Conservation (phyloP, 2,888 invertebrate species). For the Zele albiditarsus region DNA sequence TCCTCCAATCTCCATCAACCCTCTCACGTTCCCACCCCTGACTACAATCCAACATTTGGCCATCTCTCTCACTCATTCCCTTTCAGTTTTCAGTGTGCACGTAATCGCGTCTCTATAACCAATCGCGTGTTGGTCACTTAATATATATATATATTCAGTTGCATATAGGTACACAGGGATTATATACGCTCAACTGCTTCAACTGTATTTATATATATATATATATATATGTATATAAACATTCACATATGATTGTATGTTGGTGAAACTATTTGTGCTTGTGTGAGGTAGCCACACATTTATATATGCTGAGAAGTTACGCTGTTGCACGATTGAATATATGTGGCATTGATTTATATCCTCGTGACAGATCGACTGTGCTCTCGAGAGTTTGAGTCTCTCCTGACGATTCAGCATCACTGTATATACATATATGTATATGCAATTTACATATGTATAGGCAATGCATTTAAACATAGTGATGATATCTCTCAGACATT, state of each 20-base stretch:
- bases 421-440: conserved; percentile 18
- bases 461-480: neutral
- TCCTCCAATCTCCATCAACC: conserved; percentile 1
- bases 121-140: conserved; percentile 29
- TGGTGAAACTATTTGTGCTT: conserved; percentile 39
- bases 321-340: conserved; percentile 50
- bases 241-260: conserved; percentile 41
- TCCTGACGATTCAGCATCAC: conserved; percentile 37
- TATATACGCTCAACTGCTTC: too few species aligned
- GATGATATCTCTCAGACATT: conserved; percentile 20
- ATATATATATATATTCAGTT: neutral
- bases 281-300: neutral
- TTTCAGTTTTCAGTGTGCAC: neutral
- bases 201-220: neutral
- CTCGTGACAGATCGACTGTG: conserved; percentile 62
- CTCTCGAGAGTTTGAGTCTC: conserved; percentile 43
- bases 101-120: conserved; percentile 26
- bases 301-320: conserved; percentile 38
- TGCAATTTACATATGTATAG: too few species aligned
- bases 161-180: neutral
- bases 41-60: neutral
- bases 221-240: conserved; percentile 15
- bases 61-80: conserved; percentile 16
- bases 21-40: neutral
- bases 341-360: conserved; percentile 66